phyloP scores from a whole-genome alignment of 1,140 invertebrate species.

The Leptinotarsa lineolata region DNA sequence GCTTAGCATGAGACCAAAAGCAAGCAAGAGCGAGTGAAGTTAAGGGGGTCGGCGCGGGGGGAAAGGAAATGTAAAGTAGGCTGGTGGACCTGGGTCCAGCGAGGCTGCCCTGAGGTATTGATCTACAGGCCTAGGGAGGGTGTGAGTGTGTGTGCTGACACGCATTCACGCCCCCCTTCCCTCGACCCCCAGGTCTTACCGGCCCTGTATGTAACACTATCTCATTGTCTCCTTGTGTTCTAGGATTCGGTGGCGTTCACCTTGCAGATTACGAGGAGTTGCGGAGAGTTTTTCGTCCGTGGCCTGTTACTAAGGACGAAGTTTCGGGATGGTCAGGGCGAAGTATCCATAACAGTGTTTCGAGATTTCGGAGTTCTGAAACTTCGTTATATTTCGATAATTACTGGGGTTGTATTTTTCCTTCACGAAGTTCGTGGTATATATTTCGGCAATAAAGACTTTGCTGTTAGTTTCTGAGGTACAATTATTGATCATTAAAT shows the following conservation, averaged over 20 bases:
- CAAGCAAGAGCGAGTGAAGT: constrained; percentile 27
- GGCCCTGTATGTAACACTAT: constrained; percentile 50
- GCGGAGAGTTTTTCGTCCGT: background rate
- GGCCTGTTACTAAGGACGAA: background rate
- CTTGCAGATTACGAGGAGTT: constrained; percentile 23
- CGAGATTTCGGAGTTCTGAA: background rate
- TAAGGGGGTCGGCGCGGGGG: constrained; percentile 38
- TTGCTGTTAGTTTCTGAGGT: too few species aligned
- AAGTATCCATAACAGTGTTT: constrained; percentile 5
- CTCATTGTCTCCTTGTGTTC: constrained; percentile 41
- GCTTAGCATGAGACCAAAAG: constrained; percentile 47
- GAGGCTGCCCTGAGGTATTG: constrained; percentile 56
- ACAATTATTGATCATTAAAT: too few species aligned
- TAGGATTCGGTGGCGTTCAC: constrained; percentile 20
- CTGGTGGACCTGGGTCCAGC: constrained; percentile 55
- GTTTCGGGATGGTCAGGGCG: background rate
- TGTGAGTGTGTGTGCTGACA: constrained; percentile 51
- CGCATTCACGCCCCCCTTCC: constrained; percentile 45
- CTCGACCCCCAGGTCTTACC: constrained; percentile 33
- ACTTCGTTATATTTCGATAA: constrained; percentile 1
- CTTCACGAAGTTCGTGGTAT: too few species aligned
- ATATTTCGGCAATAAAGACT: too few species aligned
- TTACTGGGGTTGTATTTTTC: background rate
- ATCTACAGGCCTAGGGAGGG: constrained; percentile 51
- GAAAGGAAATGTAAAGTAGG: constrained; percentile 56